Base-by-base conservation (phyloP, 2,888 invertebrate genomes). In the Sphaeridia pumilis region DNA sequence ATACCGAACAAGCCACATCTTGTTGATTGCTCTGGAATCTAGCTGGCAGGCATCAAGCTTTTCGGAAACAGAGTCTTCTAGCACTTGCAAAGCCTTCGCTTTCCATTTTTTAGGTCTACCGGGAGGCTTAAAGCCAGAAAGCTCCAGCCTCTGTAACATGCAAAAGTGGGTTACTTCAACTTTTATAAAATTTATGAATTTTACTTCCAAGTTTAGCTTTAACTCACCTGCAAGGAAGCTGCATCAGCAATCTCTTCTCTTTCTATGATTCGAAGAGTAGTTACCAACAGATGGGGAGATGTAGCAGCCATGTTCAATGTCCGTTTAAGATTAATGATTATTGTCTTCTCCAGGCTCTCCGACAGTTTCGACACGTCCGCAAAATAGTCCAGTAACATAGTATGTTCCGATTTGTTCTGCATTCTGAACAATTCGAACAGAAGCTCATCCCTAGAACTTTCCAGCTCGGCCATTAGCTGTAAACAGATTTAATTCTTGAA, bases 1-100 rank as follows among this genome's bases (percentile, higher is more conserved):
- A 70, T 97, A 93, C 24, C 88, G 76, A 3, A 94, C 93, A 14
- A 98, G 75, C 97, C 97, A 98, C 73, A 92, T 81, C 71, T 94
- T 94, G 71, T 93, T 87, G 65, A 85, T 84, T 21, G 78, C 78
- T 24, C 94, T 75, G 67, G 93, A 93, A 66, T 95, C 94, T 3
- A 94, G 80, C 63, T 94, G 88, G 4, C 90, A 94, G 0, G 94
- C 95, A 72, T 95, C 95, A 49, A 97, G 86, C 53, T 90, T 78
- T 55, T 84, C 83, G 0, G 80, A 80, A 0, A 88, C 87, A 0
- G 85, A 80, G 66, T 82, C 79, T 68, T 84, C 83, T 14, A 89
- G 69, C 0, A 89, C 86, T 64, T 83, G 78, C 69, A 94, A 83
- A 0, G 86, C 84, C 77, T 85, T 87, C 12, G 82, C 76, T 49